Base-by-base conservation (phyloP, 2,888 invertebrate species). In the Cotesia congregata region DNA sequence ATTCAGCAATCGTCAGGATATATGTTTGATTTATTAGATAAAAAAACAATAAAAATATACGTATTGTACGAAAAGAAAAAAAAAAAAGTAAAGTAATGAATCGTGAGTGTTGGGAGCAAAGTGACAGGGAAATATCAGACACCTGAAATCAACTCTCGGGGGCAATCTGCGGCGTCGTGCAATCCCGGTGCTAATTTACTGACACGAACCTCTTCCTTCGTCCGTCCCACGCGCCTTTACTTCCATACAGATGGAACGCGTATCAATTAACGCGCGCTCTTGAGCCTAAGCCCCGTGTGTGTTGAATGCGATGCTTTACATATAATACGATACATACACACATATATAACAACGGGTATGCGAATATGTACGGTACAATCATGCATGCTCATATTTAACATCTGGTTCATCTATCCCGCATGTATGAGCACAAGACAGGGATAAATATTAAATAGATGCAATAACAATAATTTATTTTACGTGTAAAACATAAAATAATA, bases 181-280 rank as follows among this genome's bases (percentile, higher is more conserved):
- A 76, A 77, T 73, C 64, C 69, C 50, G 73, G 40, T 59, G 72
- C 62, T 76, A 76, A 76, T 76, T 76, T 72, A 76, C 76, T 76
- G 76, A 67, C 72, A 77, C 75, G 61, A 40, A 74, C 65, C 76
- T 50, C 50, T 50, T 50, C 50, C 50, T 72, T 75, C 76, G 77
- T 78, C 75, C 80, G 77, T 79, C 80, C 79, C 80, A 80, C 81
- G 79, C 80, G 72, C 73, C 72, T 67, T 30, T 30, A 30, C 75
- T 70, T 71, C 59, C 50, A 69, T 15, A 70, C 61, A 39, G 67
- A 76, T 74, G 71, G 59, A 77, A 75, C 76, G 80, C 80, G 78
- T 83, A 80, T 82, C 80, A 82, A 83, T 83, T 82, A 82, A 81
- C 82, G 78, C 77, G 75, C 73, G 69, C 73, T 76, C 69, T 75